Evolutionary conservation across 1,140 invertebrate species (phyloP), one percentile per base, ranked within the genome.

Genomic region (Penaeus chinensis): DNA sequence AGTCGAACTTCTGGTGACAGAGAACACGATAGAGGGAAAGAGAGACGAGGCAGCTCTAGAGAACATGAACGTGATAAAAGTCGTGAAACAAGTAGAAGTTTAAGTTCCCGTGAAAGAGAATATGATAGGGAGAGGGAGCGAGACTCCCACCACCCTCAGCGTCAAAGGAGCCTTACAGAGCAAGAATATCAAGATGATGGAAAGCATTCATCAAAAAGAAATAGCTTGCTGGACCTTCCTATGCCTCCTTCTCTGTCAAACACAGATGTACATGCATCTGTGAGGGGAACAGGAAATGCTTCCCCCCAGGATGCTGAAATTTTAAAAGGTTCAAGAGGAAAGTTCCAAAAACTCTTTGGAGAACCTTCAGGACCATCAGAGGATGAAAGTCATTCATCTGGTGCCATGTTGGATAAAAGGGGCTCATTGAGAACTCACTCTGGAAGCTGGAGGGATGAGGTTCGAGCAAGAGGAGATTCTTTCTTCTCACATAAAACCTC

Each of bases 271-370:
- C 84, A 27, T 20, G 10, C 42, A 78, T 37, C 47, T 63, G 24
- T 54, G 24, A 69, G 84, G 13, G 84, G 47, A 60, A 66, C 61
- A 54, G 63, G 22, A 60, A 71, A 32, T 37, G 54, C 32, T 22
- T 2, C 71, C 10, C 32, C 37, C 19, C 37, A 24, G 47, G 80
- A 77, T 66, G 11, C 32, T 27, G 86, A 87, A 54, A 82, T 65
- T 77, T 87, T 87, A 32, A 61, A 83, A 37, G 77, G 62, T 42
- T 87, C 86, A 47, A 61, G 86, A 65, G 86, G 82, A 54, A 87
- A 87, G 32, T 79, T 87, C 20, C 86, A 87, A 71, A 87, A 66
- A 47, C 71, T 87, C n/a, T 87, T 87, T 87, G 86, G 86, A 22
- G 82, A 82, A 77, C 32, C 27, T 22, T 42, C 69, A 20, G 80